These are phyloP conservation scores for Merodon equestris DNA, from an alignment of 2,888 invertebrate species.

Conservation along the genomic window DNA sequence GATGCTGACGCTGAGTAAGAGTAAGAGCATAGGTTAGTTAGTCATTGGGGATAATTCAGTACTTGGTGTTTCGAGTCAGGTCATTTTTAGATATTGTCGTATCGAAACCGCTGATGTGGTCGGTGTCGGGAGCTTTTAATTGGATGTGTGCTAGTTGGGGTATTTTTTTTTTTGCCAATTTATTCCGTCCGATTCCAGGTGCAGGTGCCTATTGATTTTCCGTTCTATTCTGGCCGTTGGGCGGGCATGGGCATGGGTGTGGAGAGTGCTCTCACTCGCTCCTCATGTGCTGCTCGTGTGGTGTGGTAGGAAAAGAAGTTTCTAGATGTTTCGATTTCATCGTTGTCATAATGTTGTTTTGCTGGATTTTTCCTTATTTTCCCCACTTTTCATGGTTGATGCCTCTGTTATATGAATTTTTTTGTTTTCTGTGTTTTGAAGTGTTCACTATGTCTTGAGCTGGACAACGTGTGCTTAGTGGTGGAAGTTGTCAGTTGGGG, in stretches of 20 bases:
- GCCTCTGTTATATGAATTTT: too few species aligned
- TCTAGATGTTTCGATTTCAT: constrained; percentile 63
- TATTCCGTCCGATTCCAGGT: constrained; percentile 18
- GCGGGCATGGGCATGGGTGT: constrained; percentile 47
- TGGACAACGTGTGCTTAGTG: too few species aligned
- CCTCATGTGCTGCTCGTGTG: constrained; percentile 8
- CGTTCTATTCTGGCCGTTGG: constrained; percentile 52
- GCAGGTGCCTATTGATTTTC: constrained; percentile 65
- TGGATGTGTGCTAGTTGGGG: too few species aligned
- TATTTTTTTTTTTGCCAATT: background rate
- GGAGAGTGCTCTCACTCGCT: constrained; percentile 36
- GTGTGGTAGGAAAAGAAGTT: constrained; percentile 32
- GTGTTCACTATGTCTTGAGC: background rate
- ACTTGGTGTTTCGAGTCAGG: background rate
- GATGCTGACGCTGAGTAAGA: background rate
- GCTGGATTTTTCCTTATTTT: constrained; percentile 31
- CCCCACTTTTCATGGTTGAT: constrained; percentile 8
- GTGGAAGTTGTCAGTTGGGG: too few species aligned
- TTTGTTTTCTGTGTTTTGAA: background rate
- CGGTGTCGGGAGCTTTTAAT: too few species aligned
- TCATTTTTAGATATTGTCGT: background rate
- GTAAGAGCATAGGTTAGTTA: background rate
- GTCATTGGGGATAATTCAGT: too few species aligned
- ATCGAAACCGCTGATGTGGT: too few species aligned
- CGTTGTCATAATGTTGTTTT: constrained; percentile 54